Conservation (phyloP, 2,888 invertebrate genomes). For the Caradrina kadenii region DNA sequence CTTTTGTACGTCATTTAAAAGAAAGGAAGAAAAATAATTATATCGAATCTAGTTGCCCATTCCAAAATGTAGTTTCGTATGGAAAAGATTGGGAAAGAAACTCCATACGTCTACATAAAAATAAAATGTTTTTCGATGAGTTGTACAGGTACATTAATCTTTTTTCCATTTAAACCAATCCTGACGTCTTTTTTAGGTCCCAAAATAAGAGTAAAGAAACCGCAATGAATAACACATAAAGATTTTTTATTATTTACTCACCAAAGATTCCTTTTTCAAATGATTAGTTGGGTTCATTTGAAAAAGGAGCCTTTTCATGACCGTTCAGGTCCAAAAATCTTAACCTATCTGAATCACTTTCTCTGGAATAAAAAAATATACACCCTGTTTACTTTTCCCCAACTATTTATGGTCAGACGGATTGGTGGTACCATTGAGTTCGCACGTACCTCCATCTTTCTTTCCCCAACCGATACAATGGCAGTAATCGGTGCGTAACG, state of each 20-base stretch:
- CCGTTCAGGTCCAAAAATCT: background rate
- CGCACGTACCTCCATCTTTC: conserved; percentile 51
- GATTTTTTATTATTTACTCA: background rate
- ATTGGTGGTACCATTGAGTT: conserved; percentile 31
- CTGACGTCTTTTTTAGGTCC: too few relatives aligned
- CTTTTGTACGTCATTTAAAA: too few relatives aligned
- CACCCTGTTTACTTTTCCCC: conserved; percentile 18
- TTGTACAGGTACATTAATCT: too few relatives aligned
- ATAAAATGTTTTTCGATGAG: too few relatives aligned
- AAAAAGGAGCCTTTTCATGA: background rate
- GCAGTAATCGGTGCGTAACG: conserved; percentile 56
- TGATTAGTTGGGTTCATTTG: background rate
- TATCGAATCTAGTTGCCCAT: too few relatives aligned
- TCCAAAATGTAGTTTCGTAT: too few relatives aligned
- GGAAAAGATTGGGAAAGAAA: too few relatives aligned
- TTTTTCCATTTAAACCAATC: too few relatives aligned
- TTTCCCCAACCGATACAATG: conserved; percentile 38
- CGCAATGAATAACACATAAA: background rate
- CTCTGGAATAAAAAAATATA: conserved; percentile 9
- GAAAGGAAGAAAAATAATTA: too few relatives aligned
- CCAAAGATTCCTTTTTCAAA: background rate
- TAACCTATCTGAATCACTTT: background rate
- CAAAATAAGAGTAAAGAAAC: background rate
- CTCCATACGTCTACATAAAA: too few relatives aligned
- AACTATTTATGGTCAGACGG: conserved; percentile 39